Percentiles rank a stretch among this genome's conserved stretches.
Conservation (phyloP, 1,140 invertebrate genomes). For the Drosophila nasuta region DNA sequence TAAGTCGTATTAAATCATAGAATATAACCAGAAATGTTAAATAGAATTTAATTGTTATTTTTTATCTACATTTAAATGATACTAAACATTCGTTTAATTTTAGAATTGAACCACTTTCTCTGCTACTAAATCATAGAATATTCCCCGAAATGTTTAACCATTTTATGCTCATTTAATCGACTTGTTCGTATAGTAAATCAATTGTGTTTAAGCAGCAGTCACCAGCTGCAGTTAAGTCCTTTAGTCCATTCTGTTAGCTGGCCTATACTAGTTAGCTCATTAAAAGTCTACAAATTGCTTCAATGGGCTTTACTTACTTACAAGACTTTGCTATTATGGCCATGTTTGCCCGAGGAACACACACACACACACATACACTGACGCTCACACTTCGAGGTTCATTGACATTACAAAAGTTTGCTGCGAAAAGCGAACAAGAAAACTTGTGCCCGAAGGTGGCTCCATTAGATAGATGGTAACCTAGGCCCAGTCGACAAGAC, state of each 20-base stretch:
- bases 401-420: conserved; percentile 35
- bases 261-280: conserved; percentile 25
- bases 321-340: conserved; percentile 41
- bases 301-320: conserved; percentile 22
- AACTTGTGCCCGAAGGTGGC: conserved; percentile 14
- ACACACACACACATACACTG: too few relatives aligned
- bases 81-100: too few relatives aligned
- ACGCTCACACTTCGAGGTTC: conserved; percentile 9
- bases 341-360: not conserved
- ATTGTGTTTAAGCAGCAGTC: not conserved
- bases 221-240: not conserved
- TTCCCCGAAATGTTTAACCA: too few relatives aligned
- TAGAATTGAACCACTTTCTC: too few relatives aligned
- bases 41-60: too few relatives aligned
- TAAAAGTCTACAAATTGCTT: conserved; percentile 38
- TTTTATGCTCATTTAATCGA: not conserved
- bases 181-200: not conserved
- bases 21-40: too few relatives aligned
- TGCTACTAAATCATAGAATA: not conserved
- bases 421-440: not conserved
- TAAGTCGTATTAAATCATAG: too few relatives aligned
- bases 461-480: conserved; percentile 2
- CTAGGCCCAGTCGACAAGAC: not conserved
- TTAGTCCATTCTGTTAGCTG: not conserved
- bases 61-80: too few relatives aligned